phyloP scores from a whole-genome alignment of 1,140 invertebrate species.

The Drosophila kohkoa region DNA sequence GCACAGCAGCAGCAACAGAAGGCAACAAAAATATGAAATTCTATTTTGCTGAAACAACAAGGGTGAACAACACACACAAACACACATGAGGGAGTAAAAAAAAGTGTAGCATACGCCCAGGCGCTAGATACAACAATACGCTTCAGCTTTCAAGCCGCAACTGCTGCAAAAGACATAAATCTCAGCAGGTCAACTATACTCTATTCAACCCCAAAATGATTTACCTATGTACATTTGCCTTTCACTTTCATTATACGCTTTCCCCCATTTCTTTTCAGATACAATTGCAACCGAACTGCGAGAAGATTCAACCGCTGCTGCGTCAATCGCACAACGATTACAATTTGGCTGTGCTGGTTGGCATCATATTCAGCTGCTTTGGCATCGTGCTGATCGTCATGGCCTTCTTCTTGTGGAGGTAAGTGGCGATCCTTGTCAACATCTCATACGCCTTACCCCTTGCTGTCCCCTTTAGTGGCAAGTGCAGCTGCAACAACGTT shows the following conservation, averaged over 20 bases:
- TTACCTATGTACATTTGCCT: not conserved
- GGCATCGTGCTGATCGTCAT: slow-evolving; percentile 89
- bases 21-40: slow-evolving; percentile 18
- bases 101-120: slow-evolving; percentile 4
- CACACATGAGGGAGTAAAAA: too few relatives aligned
- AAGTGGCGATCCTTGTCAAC: slow-evolving; percentile 83
- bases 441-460: not conserved
- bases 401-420: slow-evolving; percentile 92
- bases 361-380: slow-evolving; percentile 90
- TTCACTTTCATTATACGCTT: slow-evolving; percentile 7
- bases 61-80: not conserved
- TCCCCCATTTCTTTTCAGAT: slow-evolving; percentile 58
- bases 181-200: not conserved
- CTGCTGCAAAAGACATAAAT: slow-evolving; percentile 23
- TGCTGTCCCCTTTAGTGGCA: slow-evolving; percentile 19
- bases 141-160: not conserved
- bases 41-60: slow-evolving; percentile 1
- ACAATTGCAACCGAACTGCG: slow-evolving; percentile 88
- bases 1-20: slow-evolving; percentile 11
- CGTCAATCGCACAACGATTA: slow-evolving; percentile 87
- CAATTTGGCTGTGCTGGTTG: slow-evolving; percentile 90
- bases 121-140: not conserved
- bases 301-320: slow-evolving; percentile 87
- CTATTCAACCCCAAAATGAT: not conserved
- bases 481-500: slow-evolving; percentile 40